phyloP scores from a whole-genome alignment of 2,797 vertebrate genomes.

The Sternarchorhynchus goeldii region DNA sequence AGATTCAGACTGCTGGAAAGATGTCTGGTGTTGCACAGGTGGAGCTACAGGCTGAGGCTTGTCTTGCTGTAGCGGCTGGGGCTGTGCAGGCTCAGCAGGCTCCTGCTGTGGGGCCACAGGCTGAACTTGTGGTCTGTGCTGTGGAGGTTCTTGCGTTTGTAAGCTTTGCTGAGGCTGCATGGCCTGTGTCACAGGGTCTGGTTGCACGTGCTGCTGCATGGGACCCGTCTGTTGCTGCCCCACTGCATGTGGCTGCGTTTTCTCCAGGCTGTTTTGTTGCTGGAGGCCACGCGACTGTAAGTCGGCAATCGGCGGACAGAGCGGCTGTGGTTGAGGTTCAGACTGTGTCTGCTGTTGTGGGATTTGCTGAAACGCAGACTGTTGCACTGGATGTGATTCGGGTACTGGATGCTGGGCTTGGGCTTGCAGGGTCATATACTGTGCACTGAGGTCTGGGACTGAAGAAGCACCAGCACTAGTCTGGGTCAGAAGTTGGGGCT shows the following conservation, averaged over 20 bases:
- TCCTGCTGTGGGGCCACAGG: conserved; percentile 53
- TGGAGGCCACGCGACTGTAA: conserved; percentile 32
- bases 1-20: conserved; percentile 74
- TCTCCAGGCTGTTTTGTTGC: conserved; percentile 31
- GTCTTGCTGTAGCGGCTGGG: conserved; percentile 52
- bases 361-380: conserved; percentile 44
- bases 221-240: conserved; percentile 32
- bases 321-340: conserved; percentile 37
- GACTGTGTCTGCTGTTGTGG: conserved; percentile 39
- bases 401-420: conserved; percentile 39
- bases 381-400: conserved; percentile 32
- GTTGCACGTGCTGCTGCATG: conserved; percentile 49
- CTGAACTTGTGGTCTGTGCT: conserved; percentile 56
- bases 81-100: conserved; percentile 21
- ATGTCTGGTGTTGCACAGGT: conserved; percentile 68
- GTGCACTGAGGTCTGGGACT: conserved; percentile 16
- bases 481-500: conserved; percentile 22
- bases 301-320: conserved; percentile 38
- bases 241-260: conserved; percentile 25
- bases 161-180: conserved; percentile 61
- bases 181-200: conserved; percentile 48
- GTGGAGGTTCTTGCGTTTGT: conserved; percentile 60
- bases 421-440: conserved; percentile 9
- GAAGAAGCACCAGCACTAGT: background rate
- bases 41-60: conserved; percentile 30